phyloP scores from a whole-genome alignment of 2,888 invertebrate genomes.

The Cordilura impudica region DNA sequence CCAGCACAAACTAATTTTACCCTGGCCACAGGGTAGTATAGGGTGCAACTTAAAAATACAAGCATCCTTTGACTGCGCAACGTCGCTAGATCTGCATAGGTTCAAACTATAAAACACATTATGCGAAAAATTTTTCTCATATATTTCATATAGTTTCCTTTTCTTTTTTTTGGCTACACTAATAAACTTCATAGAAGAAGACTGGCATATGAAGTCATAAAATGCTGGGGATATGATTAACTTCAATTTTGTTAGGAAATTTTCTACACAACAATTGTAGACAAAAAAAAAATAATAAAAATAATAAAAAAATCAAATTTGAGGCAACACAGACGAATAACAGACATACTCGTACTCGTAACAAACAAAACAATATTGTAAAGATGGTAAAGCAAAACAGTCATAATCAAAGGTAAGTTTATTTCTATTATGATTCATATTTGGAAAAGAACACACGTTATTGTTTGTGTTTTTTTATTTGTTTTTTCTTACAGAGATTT shows the following conservation, averaged over 20 bases:
- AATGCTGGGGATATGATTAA: conserved; percentile 20
- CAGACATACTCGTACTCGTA: background rate
- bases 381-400: background rate
- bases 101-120: too few species aligned
- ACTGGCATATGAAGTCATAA: conserved; percentile 3
- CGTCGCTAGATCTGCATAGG: too few species aligned
- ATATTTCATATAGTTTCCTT: background rate
- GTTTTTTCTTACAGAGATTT: background rate
- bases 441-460: background rate
- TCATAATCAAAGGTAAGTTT: conserved; percentile 16
- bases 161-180: background rate
- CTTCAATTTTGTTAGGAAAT: conserved; percentile 48
- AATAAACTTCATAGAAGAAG: background rate
- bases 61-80: too few species aligned
- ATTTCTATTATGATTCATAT: background rate
- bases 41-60: too few species aligned
- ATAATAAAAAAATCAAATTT: background rate
- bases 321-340: background rate
- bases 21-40: too few species aligned
- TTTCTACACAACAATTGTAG: background rate
- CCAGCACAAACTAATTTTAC: too few species aligned
- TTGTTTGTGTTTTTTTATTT: background rate
- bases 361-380: conserved; percentile 8
- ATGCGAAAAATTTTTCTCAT: too few species aligned
- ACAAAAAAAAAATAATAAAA: background rate